Evolutionary conservation across 2,113 vertebrate genomes (phyloP).

Genomic region (Astur gentilis): DNA sequence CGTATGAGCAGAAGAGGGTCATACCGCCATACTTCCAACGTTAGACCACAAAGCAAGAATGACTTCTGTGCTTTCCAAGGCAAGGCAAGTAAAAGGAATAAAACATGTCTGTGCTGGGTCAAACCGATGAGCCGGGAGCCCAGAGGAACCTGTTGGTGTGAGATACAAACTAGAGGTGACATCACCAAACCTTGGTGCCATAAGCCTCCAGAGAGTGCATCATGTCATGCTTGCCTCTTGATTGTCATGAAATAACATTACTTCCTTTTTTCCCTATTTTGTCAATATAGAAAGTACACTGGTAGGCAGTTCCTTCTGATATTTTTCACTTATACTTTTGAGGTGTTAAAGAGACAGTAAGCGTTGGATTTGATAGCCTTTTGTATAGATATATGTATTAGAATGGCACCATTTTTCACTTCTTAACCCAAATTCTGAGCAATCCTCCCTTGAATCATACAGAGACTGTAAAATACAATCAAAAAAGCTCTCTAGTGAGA

Average conservation of each 20-base stretch:
- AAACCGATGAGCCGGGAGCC: neutral
- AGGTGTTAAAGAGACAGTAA: neutral
- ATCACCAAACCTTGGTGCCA: neutral
- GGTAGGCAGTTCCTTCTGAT: neutral
- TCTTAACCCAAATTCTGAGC: neutral
- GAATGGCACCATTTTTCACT: neutral
- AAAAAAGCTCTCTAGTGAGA: neutral
- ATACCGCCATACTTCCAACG: fast-evolving
- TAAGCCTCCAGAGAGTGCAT: neutral
- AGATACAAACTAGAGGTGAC: neutral
- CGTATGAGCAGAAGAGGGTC: neutral
- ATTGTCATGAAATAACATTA: neutral
- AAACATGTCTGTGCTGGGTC: neutral
- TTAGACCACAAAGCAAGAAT: neutral
- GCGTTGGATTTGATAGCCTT: neutral
- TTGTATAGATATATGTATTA: neutral
- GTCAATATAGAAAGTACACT: neutral
- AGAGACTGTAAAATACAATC: neutral
- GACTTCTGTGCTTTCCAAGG: neutral
- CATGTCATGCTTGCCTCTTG: neutral
- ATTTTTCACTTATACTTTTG: neutral
- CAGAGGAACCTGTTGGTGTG: neutral
- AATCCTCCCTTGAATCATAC: neutral
- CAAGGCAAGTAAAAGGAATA: neutral
- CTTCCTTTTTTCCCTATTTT: neutral